Evolutionary conservation across 2,797 vertebrate species (phyloP), one percentile per base, ranked within the genome.

Genomic region (Macropodus opercularis): DNA sequence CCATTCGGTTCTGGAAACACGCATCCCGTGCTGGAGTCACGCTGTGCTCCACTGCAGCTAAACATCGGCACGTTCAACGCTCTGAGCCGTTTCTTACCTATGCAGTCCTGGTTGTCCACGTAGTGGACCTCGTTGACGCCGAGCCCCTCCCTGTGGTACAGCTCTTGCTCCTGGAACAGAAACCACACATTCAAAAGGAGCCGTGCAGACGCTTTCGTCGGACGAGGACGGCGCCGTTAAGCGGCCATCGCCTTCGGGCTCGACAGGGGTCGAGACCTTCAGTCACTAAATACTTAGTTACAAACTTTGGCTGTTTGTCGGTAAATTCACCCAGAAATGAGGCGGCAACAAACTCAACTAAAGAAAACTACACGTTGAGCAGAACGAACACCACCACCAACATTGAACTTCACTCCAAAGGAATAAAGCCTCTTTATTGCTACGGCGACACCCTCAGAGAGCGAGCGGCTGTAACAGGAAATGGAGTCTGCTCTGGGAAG

Each of bases 111-210:
- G 79, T 99, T 99, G 90, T 98, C 97, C 13, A 99, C 96, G 8
- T 99, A 99, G 80, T 94, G 95, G 2, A 99, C 97, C 92, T 98
- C 97, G 86, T 98, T 99, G 71, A 99, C 97, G 1, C 97, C 97
- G 3, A 98, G 90, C 1, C 95, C 97, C 87, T 99, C 96, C 66
- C 75, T 95, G 56, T 99, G 95, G 81, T 99, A 99, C 77, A 98
- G 92, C 77, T 99, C 97, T 87, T 99, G 96, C 56, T 98, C 97
- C 97, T 98, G 84, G 19, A 79, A 85, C 21, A 19, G 31, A 77
- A 75, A 43, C 2, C 2, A 79, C 34, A 78, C 3, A 26, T 38
- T 57, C 58, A 8, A 57, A 54, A 68, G 69, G 61, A 75, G 61
- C 10, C 1, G 22, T 8, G 0, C n/a, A n/a, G n/a, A n/a, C n/a